phyloP scores from a whole-genome alignment of 2,113 vertebrate species.

The Rhinolophus sinicus region DNA sequence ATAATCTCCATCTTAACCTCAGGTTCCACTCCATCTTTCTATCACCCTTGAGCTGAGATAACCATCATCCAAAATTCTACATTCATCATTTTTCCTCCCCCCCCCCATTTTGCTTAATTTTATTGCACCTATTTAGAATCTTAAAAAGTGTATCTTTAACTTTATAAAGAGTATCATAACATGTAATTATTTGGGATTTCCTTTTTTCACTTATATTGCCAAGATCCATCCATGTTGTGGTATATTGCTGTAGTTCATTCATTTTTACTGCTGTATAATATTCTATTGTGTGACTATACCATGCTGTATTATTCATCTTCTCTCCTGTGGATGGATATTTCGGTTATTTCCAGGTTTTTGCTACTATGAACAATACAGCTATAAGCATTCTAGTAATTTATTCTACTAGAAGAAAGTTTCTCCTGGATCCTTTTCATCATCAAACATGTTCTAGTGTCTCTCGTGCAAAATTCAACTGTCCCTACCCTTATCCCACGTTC shows the following conservation, averaged over 20 bases:
- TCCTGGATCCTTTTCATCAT: neutral
- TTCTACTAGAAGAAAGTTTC: neutral
- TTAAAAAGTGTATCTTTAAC: neutral
- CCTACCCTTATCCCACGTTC: neutral
- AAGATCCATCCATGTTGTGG: neutral
- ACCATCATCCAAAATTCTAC: neutral
- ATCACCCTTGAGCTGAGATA: neutral
- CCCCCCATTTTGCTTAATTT: neutral
- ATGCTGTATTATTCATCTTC: neutral
- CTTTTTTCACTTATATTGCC: neutral
- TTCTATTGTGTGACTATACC: neutral
- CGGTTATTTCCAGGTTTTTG: constrained; percentile 9
- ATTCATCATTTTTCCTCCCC: neutral
- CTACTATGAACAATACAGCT: neutral
- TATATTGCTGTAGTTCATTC: neutral
- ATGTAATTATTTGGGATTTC: neutral
- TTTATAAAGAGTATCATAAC: neutral
- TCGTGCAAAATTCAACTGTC: neutral
- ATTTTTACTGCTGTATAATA: neutral
- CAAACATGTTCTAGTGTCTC: neutral
- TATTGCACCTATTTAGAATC: neutral
- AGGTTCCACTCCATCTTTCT: neutral
- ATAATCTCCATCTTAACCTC: neutral
- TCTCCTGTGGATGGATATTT: neutral
- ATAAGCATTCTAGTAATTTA: neutral